These are phyloP conservation scores for Hermetia illucens DNA, from an alignment of 1,140 invertebrate genomes.

Conservation along the genomic window DNA sequence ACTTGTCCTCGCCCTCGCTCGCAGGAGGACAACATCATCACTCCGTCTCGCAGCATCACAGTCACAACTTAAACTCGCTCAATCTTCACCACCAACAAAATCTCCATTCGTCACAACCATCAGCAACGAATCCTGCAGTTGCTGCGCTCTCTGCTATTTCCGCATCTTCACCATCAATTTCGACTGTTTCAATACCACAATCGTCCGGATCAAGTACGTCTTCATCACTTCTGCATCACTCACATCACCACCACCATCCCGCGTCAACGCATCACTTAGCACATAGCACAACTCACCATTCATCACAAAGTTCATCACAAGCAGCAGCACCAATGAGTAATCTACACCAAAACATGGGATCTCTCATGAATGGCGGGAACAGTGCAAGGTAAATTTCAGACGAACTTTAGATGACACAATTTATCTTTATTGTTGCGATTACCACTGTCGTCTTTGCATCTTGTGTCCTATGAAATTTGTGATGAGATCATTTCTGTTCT, in stretches of 20 bases:
- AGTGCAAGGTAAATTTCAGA: constrained; percentile 29
- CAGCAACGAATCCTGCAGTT: constrained; percentile 13
- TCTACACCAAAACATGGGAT: constrained; percentile 29
- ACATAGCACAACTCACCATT: neutral
- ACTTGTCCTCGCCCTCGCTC: constrained; percentile 10
- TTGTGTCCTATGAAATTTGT: no score
- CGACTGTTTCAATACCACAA: constrained; percentile 1
- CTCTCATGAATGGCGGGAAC: constrained; percentile 28
- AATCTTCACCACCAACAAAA: constrained; percentile 21
- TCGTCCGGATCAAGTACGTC: neutral
- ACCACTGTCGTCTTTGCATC: no score
- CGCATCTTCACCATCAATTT: neutral
- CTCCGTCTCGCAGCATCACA: constrained; percentile 21
- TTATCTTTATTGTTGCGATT: no score
- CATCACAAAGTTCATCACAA: constrained; percentile 8
- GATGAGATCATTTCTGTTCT: neutral
- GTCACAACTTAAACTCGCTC: constrained; percentile 12
- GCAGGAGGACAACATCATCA: constrained; percentile 9
- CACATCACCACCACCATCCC: neutral
- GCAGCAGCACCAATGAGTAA: constrained; percentile 27
- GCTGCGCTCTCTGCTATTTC: no score
- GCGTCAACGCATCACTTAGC: constrained; percentile 5
- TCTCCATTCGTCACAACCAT: constrained; percentile 10
- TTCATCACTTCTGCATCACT: neutral
- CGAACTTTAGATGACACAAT: no score